Evolutionary conservation across 2,113 vertebrate genomes (phyloP), one percentile per base, ranked within the genome.

Genomic region (Oreochromis tanganicae): DNA sequence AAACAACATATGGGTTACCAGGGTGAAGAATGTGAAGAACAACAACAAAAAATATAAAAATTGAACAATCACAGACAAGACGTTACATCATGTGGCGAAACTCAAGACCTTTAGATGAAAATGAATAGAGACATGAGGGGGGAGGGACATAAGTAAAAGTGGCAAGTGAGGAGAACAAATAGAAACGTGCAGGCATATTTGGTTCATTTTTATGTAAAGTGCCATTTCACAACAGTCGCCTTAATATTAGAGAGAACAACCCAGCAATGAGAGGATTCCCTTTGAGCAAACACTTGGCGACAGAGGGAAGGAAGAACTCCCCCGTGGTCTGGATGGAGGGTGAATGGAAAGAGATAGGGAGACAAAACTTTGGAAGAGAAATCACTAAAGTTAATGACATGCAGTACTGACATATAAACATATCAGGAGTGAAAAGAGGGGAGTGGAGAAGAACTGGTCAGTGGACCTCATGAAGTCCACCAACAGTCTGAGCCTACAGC

Each of bases 1-100:
- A 83, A 92, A 80, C 73, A 9, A 66, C 80, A 46, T 71, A 88
- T 80, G 87, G 54, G 82, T 81, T 81, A 27, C 73, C 82, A 71
- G 50, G 43, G 43, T 75, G 59, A 78, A 78, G 21, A 75, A 56
- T 46, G 52, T 68, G 59, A 78, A 78, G 19, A 27, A 11, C 41
- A 48, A 73, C 84, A 84, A 88, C 73, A 61, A 59, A 85, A 34
- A 27, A 54, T 54, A 11, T 29, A 32, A 85, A 63, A 57, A 21
- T 68, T 91, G 50, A 8, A 55, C 21, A 85, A 54, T 83, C 21
- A 90, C 85, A 85, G 12, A 71, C 7, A 71, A 71, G 19, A 68
- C 7, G 4, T 59, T 29, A 59, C 56, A 59, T 14, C 56, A 29
- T 29, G 24, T 59, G 24, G 24, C 56, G 16, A 29, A 59, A 16